Base-by-base conservation (phyloP, 2,113 vertebrate species). In the Pithys albifrons region DNA sequence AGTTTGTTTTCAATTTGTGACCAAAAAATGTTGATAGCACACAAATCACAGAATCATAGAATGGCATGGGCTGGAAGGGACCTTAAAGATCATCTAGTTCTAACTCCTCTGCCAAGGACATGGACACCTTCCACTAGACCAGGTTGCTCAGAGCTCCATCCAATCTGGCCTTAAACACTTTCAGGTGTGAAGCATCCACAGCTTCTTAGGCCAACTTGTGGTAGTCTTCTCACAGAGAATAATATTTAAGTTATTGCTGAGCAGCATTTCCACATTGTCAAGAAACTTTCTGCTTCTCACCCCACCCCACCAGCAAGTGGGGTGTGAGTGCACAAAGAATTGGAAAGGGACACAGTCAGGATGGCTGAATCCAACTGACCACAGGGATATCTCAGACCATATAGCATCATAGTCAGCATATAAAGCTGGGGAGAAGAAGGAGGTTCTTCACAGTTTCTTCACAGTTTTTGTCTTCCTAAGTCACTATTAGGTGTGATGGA, bases 401-500 rank as follows among this genome's bases (percentile, higher is more conserved):
- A 54, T 1, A 3, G 14, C 6, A 6, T 19, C 20, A 27, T 28
- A 7, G 4, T 51, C 29, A 70, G 14, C 29, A 31, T 14, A 46
- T 4, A 22, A 57, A 85, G 19, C 19, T 52, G 6, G 12, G 8
- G 45, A 28, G 29, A 16, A 59, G 27, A 1, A 57, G 23, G 7
- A 81, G 39, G 9, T 39, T 39, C 39, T 39, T 39, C 39, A 39
- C 39, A 39, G 39, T 43, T 43, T 19, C 8, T 27, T 41, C 28
- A 29, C 7, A 2, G 15, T 3, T 8, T 81, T 55, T 74, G 10
- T 48, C 29, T 79, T 51, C 65, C 45, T 41, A 74, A 49, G 28
- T 35, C 55, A 45, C 14, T 14, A 0, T 57, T 28, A 52, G 0
- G 0, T 0, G 0, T 43, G 23, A 79, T 28, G 20, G 12, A 49